Base-by-base conservation (phyloP, 2,888 invertebrate genomes). In the Leptinotarsa rubiginosa region DNA sequence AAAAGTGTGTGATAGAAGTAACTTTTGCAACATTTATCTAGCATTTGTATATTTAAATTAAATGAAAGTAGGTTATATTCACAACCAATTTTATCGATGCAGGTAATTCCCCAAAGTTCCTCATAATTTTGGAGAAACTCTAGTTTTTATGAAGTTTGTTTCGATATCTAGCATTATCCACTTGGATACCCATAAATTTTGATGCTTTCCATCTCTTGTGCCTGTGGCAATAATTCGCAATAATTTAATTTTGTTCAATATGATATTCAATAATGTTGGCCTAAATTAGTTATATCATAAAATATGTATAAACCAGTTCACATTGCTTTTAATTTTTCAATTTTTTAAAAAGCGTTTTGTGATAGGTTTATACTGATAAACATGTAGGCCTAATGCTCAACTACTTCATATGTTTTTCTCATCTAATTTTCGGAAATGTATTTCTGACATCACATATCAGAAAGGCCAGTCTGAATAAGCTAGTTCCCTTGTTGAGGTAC, bases 21-120 rank as follows among this genome's bases (percentile, higher is more conserved):
- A 78, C 74, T 80, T 81, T 81, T 81, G 78, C 79, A 81, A 79
- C 75, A 78, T 79, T 78, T 77, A 78, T 72, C 74, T 80, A 79
- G 80, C 76, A 75, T 81, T 81, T 81, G 75, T 76, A 79, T 77
- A 75, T 76, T 77, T 74, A 73, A 77, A 76, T 73, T 73, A 77
- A 77, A 74, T 75, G 72, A 77, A 52, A 75, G 74, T 77, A 75
- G 72, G 77, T 78, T 78, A 75, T 75, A 78, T 72, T 67, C 76
- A 75, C 75, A 73, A 77, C 73, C 76, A 70, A 70, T 56, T 73
- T 70, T 69, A 70, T 67, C 73, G 72, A 64, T 76, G 70, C 73
- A 76, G 62, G 70, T 69, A 49, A 59, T 49, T 65, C 25, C 41
- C 69, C 65, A 52, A 64, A 49, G 62, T 62, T 62, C 25, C 65